Percentiles rank a stretch among this genome's conserved stretches.
phyloP scores from a whole-genome alignment of 2,113 vertebrate genomes.

The Aegotheles bennettii region DNA sequence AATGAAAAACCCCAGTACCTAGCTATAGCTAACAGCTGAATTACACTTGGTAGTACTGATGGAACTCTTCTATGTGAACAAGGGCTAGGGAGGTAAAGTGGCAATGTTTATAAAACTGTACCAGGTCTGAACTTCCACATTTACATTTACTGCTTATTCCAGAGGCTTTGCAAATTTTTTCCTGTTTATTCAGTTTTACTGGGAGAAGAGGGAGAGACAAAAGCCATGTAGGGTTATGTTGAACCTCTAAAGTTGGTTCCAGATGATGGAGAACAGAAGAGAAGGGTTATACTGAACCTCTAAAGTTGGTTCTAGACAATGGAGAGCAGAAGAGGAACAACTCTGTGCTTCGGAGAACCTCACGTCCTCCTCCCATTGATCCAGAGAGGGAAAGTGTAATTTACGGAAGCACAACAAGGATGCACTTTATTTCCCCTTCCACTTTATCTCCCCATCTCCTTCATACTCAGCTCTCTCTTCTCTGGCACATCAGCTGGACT shows the following conservation, averaged over 20 bases:
- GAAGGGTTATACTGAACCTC: background rate
- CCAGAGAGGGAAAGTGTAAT: background rate
- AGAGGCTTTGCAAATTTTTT: background rate
- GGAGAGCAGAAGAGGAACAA: background rate
- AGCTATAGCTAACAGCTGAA: background rate
- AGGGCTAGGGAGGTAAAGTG: too few relatives aligned
- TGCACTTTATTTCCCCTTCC: background rate
- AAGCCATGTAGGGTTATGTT: background rate
- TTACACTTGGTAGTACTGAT: background rate
- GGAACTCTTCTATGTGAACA: too few relatives aligned
- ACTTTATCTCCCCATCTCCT: background rate
- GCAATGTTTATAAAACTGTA: background rate
- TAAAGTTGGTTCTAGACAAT: background rate
- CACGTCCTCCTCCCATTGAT: background rate
- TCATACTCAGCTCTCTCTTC: background rate
- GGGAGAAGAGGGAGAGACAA: background rate
- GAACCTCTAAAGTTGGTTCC: background rate
- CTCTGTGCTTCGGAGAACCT: background rate
- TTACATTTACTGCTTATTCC: background rate
- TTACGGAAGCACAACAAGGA: background rate
- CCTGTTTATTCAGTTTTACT: background rate
- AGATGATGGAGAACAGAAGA: background rate
- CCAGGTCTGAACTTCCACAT: background rate
- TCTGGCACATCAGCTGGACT: background rate
- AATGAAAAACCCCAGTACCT: fast-evolving